Conservation (phyloP, 2,113 vertebrate species). For the Cyprinodon variegatus region DNA sequence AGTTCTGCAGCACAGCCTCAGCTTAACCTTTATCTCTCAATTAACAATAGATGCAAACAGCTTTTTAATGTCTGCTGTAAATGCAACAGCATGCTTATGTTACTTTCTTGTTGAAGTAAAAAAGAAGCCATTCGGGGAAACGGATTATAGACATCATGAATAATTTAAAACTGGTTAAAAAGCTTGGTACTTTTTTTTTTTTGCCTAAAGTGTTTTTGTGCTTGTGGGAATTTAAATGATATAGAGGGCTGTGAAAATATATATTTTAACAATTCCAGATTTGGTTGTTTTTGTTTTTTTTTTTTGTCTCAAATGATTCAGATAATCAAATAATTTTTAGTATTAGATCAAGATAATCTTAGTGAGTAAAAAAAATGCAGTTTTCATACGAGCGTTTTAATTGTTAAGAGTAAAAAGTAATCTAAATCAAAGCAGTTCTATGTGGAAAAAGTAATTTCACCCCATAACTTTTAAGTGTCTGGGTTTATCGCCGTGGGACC, state of each 20-base stretch:
- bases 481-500: too few relatives aligned
- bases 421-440: too few relatives aligned
- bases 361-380: too few relatives aligned
- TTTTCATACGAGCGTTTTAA: too few relatives aligned
- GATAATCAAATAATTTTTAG: neutral
- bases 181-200: neutral
- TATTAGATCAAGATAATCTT: neutral
- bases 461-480: too few relatives aligned
- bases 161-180: neutral
- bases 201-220: neutral
- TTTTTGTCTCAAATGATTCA: neutral
- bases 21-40: neutral
- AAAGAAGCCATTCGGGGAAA: neutral
- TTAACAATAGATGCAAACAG: neutral
- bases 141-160: neutral
- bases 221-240: neutral
- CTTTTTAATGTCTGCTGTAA: neutral
- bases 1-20: neutral
- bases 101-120: neutral
- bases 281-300: neutral
- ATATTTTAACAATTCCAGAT: neutral
- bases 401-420: too few relatives aligned
- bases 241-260: neutral
- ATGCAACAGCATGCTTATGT: neutral
- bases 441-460: too few relatives aligned